Percentiles rank a stretch among this genome's conserved stretches.
Evolutionary conservation across 2,113 vertebrate species (phyloP).

Genomic region (Siniperca knerii): DNA sequence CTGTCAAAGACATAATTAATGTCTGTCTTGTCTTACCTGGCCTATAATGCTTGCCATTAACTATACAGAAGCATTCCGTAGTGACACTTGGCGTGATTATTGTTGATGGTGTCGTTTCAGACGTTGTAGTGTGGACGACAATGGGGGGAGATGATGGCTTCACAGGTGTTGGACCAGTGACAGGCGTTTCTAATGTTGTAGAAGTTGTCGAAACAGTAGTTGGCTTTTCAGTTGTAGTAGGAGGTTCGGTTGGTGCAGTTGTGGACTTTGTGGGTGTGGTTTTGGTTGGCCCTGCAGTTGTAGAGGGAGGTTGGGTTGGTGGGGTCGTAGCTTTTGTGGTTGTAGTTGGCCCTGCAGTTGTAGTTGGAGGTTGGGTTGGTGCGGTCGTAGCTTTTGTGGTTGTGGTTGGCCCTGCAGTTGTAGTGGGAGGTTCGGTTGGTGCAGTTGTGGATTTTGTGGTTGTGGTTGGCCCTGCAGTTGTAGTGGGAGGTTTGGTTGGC

Average conservation of each 20-base stretch:
- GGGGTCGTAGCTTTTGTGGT: background rate
- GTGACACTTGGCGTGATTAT: background rate
- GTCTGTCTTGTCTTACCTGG: conserved; percentile 65
- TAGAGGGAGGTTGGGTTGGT: background rate
- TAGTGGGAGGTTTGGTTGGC: too few species aligned
- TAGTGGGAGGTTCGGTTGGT: too few species aligned
- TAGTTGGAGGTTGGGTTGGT: background rate
- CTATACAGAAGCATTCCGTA: conserved; percentile 63
- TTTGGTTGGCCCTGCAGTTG: background rate
- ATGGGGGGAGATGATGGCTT: background rate
- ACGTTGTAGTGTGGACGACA: background rate
- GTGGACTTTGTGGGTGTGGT: background rate
- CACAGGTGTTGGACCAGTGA: background rate
- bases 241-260: too few species aligned
- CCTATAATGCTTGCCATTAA: conserved; percentile 66
- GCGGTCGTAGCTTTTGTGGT: conserved; percentile 1
- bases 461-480: too few species aligned
- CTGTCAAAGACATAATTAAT: background rate
- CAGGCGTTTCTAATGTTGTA: background rate
- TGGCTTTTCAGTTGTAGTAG: too few species aligned
- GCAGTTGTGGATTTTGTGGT: too few species aligned
- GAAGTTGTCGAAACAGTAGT: background rate
- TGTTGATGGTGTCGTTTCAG: background rate
- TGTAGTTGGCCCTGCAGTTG: background rate
- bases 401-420: background rate